Percentiles rank a stretch among this genome's conserved stretches.
Conservation (phyloP, 2,797 vertebrate genomes). For the Falco biarmicus region DNA sequence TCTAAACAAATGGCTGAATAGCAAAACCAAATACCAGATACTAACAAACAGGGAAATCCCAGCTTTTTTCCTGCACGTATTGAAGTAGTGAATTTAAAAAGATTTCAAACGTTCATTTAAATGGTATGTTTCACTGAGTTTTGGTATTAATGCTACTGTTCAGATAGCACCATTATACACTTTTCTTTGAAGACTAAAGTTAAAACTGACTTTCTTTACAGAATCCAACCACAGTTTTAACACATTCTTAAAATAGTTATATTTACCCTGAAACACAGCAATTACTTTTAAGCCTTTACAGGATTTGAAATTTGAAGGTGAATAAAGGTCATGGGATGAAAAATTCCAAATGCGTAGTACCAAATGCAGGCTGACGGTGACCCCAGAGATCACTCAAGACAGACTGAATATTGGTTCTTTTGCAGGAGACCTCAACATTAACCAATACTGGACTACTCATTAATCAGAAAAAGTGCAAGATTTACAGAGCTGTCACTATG, state of each 20-base stretch:
- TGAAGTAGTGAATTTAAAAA: background rate
- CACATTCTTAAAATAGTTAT: background rate
- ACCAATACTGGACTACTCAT: background rate
- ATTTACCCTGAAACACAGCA: background rate
- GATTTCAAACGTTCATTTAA: background rate
- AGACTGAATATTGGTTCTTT: background rate
- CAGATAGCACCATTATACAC: background rate
- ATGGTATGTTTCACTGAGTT: background rate
- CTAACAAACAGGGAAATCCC: background rate
- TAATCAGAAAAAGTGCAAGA: background rate
- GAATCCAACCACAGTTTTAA: background rate
- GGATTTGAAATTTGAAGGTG: background rate
- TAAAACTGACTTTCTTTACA: background rate
- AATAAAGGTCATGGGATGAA: background rate
- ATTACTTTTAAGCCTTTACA: background rate
- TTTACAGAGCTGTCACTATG: background rate
- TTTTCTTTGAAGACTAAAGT: background rate
- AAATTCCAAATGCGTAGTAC: background rate
- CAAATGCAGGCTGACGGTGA: background rate
- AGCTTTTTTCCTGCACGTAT: background rate
- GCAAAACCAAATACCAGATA: too few relatives aligned
- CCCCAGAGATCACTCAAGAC: background rate
- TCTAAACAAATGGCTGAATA: background rate
- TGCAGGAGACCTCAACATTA: background rate
- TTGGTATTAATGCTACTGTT: background rate